Evolutionary conservation across 2,888 invertebrate species (phyloP), one percentile per base, ranked within the genome.

Genomic region (Micropterix aruncella): DNA sequence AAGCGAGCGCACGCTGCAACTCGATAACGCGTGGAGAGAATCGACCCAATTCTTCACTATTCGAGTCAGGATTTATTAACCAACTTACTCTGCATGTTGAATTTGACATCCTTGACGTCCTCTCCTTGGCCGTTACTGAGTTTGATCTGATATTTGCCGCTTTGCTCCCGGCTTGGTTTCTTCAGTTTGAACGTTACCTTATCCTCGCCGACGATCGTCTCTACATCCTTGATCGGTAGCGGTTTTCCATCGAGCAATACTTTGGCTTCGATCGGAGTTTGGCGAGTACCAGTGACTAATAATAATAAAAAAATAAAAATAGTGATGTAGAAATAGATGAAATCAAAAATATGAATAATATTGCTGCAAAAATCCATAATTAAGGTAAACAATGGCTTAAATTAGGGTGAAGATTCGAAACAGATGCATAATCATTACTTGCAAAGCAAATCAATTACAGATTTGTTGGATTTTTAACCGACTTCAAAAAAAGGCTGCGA

Each of bases 121-220:
- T 91, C 90, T 41, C 99, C 99, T 62, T 92, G 94, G 27, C 80
- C 87, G 62, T 99, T 99, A 16, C 84, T 79, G 44, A 99, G 67
- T 60, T 89, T 90, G 49, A 99, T 80, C 63, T 92, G 88, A 65
- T 96, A 99, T 56, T 82, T 81, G 41, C 97, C 99, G 50, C 93
- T 87, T 48, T 79, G 78, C 50, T 85, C 87, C 47, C 91, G 76
- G 12, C 81, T 70, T 1, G 95, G 94, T 60, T 93, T 93, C 58
- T 94, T 94, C 56, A 94, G 79, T 62, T 89, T 92, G 60, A 89
- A 91, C 3, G 84, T 80, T 40, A 93, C 75, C 60, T 91, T 91
- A 53, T 94, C 95, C 55, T 93, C 92, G 42, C 84, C 80, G n/a
- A 97, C 83, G 16, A 88, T 77, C 17, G 90, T 82, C 60, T 95